Conservation (phyloP, 2,888 invertebrate genomes). For the Exocentrus adspersus region DNA sequence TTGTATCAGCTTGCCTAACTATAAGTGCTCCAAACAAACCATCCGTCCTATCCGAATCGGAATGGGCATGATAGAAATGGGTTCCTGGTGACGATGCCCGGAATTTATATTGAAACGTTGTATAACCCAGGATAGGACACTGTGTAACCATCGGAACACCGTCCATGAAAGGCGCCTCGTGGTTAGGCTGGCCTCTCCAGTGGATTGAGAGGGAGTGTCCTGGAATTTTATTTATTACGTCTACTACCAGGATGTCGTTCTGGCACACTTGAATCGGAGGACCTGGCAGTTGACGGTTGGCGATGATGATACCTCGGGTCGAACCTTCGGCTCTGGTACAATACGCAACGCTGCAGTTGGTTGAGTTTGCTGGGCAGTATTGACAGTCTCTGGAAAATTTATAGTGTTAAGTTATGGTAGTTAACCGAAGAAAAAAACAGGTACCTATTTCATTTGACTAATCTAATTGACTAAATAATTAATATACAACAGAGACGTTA, state of each 20-base stretch:
- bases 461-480: too few species aligned
- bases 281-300: slow-evolving; percentile 75
- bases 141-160: slow-evolving; percentile 82
- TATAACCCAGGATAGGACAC: slow-evolving; percentile 76
- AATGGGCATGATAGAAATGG: slow-evolving; percentile 79
- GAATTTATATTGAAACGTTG: slow-evolving; percentile 77
- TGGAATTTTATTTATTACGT: slow-evolving; percentile 76
- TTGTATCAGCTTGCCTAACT: slow-evolving; percentile 72
- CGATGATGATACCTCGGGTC: slow-evolving; percentile 71
- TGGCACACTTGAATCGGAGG: slow-evolving; percentile 74
- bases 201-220: slow-evolving; percentile 77
- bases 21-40: slow-evolving; percentile 78
- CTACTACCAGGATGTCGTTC: slow-evolving; percentile 78
- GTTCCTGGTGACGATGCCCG: slow-evolving; percentile 75
- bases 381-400: slow-evolving; percentile 70
- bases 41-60: slow-evolving; percentile 74
- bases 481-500: too few species aligned
- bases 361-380: slow-evolving; percentile 71
- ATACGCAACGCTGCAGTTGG: slow-evolving; percentile 69
- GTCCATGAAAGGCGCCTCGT: slow-evolving; percentile 77
- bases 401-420: neutral
- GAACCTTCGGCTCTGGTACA: slow-evolving; percentile 75
- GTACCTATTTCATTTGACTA: too few species aligned
- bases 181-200: slow-evolving; percentile 82
- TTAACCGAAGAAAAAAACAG: too few species aligned